Percentiles rank a stretch among this genome's conserved stretches.
phyloP scores from a whole-genome alignment of 2,113 vertebrate genomes.

The Alaudala cheleensis region DNA sequence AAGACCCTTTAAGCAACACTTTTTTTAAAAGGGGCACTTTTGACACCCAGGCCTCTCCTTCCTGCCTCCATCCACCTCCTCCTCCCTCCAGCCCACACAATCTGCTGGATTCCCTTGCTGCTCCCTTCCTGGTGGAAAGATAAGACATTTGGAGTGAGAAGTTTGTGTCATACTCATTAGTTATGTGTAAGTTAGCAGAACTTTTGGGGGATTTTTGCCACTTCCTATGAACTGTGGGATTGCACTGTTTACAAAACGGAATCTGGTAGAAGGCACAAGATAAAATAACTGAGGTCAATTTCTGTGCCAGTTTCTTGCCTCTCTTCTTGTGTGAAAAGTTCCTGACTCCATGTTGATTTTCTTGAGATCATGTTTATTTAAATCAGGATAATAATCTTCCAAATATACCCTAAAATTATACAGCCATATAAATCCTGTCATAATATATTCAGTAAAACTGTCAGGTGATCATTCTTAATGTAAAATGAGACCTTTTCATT shows the following conservation, averaged over 20 bases:
- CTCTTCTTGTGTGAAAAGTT: constrained; percentile 19
- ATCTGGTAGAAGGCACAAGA: not conserved
- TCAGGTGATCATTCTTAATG: constrained; percentile 67
- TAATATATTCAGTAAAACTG: constrained; percentile 65
- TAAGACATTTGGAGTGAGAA: not conserved
- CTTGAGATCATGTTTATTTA: constrained; percentile 57
- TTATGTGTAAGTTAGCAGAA: not conserved
- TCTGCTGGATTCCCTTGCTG: not conserved
- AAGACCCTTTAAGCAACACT: not conserved
- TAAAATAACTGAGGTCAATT: not conserved
- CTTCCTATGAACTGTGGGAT: not conserved
- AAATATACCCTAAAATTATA: constrained; percentile 66
- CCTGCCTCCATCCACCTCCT: not conserved
- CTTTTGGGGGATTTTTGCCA: not conserved
- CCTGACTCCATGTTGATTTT: constrained; percentile 24
- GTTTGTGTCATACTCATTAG: not conserved
- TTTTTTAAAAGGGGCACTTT: not conserved
- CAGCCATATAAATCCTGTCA: constrained; percentile 59
- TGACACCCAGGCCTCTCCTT: not conserved
- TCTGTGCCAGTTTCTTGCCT: not conserved
- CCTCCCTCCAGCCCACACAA: not conserved
- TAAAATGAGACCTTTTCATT: constrained; percentile 68
- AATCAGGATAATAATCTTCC: constrained; percentile 64
- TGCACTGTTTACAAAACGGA: not conserved
- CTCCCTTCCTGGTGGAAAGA: not conserved